Conservation (phyloP, 2,113 vertebrate species). For the Erythrocercus mccallii region DNA sequence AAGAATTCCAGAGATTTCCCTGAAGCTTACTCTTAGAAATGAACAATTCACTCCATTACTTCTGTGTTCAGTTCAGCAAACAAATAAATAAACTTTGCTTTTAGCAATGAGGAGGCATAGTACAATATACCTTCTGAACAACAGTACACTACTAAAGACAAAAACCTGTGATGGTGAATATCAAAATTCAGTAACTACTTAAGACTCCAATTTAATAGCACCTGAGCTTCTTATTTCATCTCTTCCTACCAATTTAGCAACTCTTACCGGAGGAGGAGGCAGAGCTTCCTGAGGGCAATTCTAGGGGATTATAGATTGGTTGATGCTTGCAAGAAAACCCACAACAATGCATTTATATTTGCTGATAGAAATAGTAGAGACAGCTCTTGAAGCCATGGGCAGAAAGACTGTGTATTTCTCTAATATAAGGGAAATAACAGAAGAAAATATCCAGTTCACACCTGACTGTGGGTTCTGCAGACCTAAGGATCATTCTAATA, state of each 20-base stretch:
- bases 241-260: not conserved
- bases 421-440: not conserved
- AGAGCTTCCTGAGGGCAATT: not conserved
- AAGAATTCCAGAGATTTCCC: not conserved
- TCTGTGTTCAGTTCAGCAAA: not conserved
- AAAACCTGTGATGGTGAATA: not conserved
- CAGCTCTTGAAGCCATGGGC: not conserved
- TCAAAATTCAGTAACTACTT: not conserved
- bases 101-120: not conserved
- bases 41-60: not conserved
- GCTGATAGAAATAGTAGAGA: not conserved
- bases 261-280: not conserved
- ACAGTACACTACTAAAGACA: not conserved
- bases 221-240: not conserved
- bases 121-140: not conserved
- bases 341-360: not conserved
- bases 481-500: conserved; percentile 57
- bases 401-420: not conserved
- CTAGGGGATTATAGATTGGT: not conserved
- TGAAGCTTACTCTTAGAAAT: not conserved
- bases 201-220: not conserved
- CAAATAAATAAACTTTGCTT: not conserved
- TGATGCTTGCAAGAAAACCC: not conserved
- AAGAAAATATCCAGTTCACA: conserved; percentile 46
- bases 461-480: conserved; percentile 49